These are phyloP conservation scores for Hyperoplus immaculatus DNA, from an alignment of 2,797 vertebrate genomes.

Conservation along the genomic window DNA sequence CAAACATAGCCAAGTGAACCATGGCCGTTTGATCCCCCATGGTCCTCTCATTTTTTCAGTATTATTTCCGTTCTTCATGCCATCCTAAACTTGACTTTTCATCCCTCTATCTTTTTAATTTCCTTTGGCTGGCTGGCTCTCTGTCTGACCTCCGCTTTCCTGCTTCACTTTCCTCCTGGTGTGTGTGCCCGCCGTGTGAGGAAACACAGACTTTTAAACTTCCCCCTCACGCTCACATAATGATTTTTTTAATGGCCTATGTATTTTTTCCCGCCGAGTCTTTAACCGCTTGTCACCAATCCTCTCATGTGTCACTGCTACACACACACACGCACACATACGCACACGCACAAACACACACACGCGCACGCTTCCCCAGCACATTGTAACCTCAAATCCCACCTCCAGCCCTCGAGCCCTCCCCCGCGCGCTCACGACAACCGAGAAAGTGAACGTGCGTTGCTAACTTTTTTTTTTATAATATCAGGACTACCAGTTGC, in stretches of 20 bases:
- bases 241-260: slow-evolving; percentile 7
- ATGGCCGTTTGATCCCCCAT: not conserved
- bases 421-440: slow-evolving; percentile 58
- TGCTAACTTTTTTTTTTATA: slow-evolving; percentile 43
- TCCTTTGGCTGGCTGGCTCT: slow-evolving; percentile 59
- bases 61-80: slow-evolving; percentile 22
- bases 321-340: not conserved
- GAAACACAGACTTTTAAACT: slow-evolving; percentile 44
- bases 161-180: slow-evolving; percentile 18
- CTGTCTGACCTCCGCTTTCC: slow-evolving; percentile 33
- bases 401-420: slow-evolving; percentile 47
- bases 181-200: slow-evolving; percentile 28
- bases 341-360: not conserved
- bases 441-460: slow-evolving; percentile 48
- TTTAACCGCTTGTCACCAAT: slow-evolving; percentile 32
- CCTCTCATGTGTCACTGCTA: not conserved
- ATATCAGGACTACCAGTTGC: slow-evolving; percentile 33
- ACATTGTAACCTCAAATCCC: slow-evolving; percentile 73
- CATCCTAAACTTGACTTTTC: slow-evolving; percentile 28
- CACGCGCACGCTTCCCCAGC: slow-evolving; percentile 12
- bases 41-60: not conserved
- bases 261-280: slow-evolving; percentile 9
- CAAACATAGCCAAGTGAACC: not conserved
- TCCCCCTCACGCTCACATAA: slow-evolving; percentile 15
- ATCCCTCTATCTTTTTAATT: slow-evolving; percentile 68